Conservation (phyloP, 2,113 vertebrate genomes). For the Tringa solitaria region DNA sequence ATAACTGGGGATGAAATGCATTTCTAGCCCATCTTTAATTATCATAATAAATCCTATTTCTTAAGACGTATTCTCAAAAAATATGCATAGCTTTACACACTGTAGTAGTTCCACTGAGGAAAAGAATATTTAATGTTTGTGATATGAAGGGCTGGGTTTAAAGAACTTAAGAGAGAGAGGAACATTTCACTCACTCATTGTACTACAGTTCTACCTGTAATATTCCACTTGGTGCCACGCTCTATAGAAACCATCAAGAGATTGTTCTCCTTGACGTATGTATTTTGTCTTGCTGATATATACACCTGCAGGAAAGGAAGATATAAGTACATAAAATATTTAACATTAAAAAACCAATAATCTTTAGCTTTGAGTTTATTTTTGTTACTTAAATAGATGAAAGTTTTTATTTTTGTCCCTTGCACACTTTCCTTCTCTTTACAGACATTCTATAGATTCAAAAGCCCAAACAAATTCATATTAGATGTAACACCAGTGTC, state of each 20-base stretch:
- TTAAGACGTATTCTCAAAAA: neutral
- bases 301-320: conserved; percentile 77
- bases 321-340: neutral
- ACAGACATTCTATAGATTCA: neutral
- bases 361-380: neutral
- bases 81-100: neutral
- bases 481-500: neutral
- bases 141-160: neutral
- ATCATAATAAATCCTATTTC: neutral
- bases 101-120: neutral
- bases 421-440: neutral
- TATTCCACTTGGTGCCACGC: conserved; percentile 98
- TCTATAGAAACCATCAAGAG: conserved; percentile 97
- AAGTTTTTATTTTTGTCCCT: neutral
- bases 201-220: conserved; percentile 87
- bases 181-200: conserved; percentile 73
- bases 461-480: neutral
- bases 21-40: neutral
- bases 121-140: neutral
- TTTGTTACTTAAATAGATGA: neutral
- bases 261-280: conserved; percentile 96
- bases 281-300: conserved; percentile 98
- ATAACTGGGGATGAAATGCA: neutral
- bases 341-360: neutral
- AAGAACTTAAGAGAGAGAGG: conserved; percentile 46